Conservation (phyloP, 2,113 vertebrate species). For the Bambusicola thoracicus region DNA sequence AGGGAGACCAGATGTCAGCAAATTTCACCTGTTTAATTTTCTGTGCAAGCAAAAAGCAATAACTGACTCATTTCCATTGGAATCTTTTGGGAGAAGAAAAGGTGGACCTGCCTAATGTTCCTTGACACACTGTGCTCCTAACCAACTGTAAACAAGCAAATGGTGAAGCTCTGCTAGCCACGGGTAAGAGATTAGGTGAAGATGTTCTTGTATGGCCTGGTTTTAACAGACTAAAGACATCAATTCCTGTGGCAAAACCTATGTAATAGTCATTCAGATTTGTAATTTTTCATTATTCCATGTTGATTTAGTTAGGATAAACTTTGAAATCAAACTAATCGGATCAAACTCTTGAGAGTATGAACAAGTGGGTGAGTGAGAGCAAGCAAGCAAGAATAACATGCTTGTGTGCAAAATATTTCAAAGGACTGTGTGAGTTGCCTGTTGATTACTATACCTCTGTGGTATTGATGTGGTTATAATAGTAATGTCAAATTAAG, state of each 20-base stretch:
- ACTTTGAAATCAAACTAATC: neutral
- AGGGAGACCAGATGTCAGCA: neutral
- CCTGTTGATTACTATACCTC: neutral
- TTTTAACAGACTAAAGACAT: neutral
- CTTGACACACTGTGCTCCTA: neutral
- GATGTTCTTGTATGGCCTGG: neutral
- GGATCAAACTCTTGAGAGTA: neutral
- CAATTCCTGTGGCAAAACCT: neutral
- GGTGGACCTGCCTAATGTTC: accelerated
- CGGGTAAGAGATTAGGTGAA: neutral
- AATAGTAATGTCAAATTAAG: neutral
- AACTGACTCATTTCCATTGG: neutral
- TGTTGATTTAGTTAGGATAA: neutral
- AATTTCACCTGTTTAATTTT: neutral
- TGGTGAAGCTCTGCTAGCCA: neutral
- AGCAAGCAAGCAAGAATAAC: neutral
- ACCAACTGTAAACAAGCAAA: neutral
- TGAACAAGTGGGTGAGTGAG: neutral
- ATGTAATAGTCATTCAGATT: neutral
- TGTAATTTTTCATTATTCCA: neutral
- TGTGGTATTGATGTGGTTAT: neutral
- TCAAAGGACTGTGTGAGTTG: neutral
- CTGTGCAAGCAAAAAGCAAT: neutral
- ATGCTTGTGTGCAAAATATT: accelerated
- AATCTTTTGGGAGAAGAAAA: neutral